These are phyloP conservation scores for Myiagra hebetior DNA, from an alignment of 2,113 vertebrate species.

Conservation along the genomic window DNA sequence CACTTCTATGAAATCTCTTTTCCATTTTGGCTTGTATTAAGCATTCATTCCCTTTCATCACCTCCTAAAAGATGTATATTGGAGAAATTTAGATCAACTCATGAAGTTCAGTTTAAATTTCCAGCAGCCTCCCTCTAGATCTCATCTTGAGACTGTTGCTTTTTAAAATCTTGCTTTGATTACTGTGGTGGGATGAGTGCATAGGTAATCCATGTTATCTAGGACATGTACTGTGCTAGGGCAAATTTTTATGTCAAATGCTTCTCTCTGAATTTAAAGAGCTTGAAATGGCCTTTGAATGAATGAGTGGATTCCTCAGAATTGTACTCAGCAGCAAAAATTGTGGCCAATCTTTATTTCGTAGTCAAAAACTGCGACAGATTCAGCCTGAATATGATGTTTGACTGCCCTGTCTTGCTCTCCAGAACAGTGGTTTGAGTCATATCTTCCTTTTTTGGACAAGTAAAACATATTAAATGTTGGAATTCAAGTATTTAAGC, in stretches of 20 bases:
- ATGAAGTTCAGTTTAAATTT: neutral
- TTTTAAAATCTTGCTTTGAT: neutral
- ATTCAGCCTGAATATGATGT: neutral
- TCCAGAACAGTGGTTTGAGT: neutral
- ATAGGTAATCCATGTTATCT: neutral
- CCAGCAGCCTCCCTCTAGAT: neutral
- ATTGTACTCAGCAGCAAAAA: neutral
- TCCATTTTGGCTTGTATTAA: neutral
- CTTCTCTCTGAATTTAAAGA: neutral
- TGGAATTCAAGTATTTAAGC: conserved; percentile 1
- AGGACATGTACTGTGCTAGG: neutral
- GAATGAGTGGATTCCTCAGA: neutral
- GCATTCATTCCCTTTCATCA: neutral
- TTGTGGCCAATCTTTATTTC: neutral
- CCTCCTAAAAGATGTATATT: neutral
- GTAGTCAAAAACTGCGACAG: neutral
- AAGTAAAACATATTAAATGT: neutral
- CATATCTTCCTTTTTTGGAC: neutral
- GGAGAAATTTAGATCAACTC: neutral
- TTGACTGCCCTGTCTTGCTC: neutral
- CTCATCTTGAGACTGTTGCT: neutral
- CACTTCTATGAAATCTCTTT: neutral
- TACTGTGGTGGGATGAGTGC: neutral
- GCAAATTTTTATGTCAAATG: neutral
- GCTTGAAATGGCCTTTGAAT: neutral